Evolutionary conservation across 2,797 vertebrate species (phyloP), one percentile per base, ranked within the genome.

Genomic region (Pogoniulus pusillus): DNA sequence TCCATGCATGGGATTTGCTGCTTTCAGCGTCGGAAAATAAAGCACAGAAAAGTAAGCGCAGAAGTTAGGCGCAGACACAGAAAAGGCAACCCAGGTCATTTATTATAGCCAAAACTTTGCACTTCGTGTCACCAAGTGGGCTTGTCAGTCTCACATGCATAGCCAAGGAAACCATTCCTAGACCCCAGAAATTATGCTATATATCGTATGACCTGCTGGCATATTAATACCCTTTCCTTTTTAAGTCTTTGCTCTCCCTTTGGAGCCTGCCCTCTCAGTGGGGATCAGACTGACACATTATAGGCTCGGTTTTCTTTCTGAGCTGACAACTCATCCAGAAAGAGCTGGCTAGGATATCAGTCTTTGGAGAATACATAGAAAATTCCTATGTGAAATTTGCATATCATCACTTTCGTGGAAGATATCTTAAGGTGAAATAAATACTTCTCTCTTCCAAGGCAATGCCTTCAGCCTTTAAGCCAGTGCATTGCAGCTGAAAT

Each of bases 171-270:
- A 91, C 94, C 83, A 96, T 92, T 82, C 63, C 70, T 94, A 78
- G 82, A 90, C 79, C 85, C 62, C 70, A 93, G 84, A 94, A 96
- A 94, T 95, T 92, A 82, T 3, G 5, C 68, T 94, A 80, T 9
- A 4, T 96, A 96, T 96, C 94, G 16, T 89, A 95, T 95, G 86
- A 92, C 91, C 49, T 85, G 55, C 86, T 78, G 89, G 91, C 85
- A 79, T 96, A 94, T 92, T 95, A 96, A 94, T 96, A 94, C 79
- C 39, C 80, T 95, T 94, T 93, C 93, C 88, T 95, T 95, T 96
- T 95, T 90, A 95, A 96, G 89, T 94, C 93, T 88, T 84, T 91
- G 43, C 73, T 90, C 60, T 96, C 94, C 83, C 85, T 94, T 92
- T 1, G 70, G 92, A 95, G 87, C 89, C 91, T 94, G 64, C 53